Percentiles rank a stretch among this genome's conserved stretches.
Conservation (phyloP, 2,113 vertebrate species). For the Geococcyx californianus region DNA sequence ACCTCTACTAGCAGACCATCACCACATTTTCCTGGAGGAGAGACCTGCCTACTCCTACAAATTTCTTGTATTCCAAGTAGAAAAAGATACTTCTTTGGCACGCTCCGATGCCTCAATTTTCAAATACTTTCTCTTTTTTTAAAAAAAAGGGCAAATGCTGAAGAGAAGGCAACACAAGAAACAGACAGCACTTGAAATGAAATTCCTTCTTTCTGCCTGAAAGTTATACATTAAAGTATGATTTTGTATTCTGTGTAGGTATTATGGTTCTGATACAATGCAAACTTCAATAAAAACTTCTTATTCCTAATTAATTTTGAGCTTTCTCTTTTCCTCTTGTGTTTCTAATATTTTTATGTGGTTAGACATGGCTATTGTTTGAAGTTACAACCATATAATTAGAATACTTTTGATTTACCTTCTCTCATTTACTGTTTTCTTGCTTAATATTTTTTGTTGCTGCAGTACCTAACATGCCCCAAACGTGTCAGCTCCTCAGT, state of each 20-base stretch:
- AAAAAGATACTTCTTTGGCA: conserved; percentile 30
- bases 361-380: background rate
- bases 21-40: background rate
- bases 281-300: background rate
- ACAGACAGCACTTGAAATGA: background rate
- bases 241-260: background rate
- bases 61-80: conserved; percentile 24
- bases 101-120: background rate
- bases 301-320: background rate
- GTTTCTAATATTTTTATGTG: background rate
- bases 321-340: background rate
- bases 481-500: background rate
- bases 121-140: background rate
- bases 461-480: background rate
- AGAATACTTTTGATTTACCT: background rate
- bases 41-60: background rate
- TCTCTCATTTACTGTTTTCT: background rate
- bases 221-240: background rate
- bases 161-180: background rate
- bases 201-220: background rate
- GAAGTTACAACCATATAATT: background rate
- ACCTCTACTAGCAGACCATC: background rate
- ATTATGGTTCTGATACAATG: background rate
- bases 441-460: background rate
- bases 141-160: background rate